Evolutionary conservation across 2,797 vertebrate genomes (phyloP).

Genomic region (Tragelaphus eurycerus): DNA sequence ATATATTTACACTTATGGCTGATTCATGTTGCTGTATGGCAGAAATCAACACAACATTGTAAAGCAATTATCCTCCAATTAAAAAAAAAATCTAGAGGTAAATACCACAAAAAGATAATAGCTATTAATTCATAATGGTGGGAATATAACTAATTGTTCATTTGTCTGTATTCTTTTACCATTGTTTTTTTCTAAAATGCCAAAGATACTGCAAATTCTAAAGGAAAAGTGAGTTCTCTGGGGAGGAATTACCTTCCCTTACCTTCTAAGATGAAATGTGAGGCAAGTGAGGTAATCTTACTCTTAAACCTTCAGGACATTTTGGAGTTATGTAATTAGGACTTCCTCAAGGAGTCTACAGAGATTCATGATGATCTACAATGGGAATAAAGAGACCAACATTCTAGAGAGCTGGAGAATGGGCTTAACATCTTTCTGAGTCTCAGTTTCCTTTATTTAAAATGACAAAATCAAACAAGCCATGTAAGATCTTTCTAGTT

Average conservation of each 20-base stretch:
- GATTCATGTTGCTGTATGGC: not conserved
- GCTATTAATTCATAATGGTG: not conserved
- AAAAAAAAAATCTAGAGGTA: not conserved
- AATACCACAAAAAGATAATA: not conserved
- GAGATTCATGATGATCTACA: not conserved
- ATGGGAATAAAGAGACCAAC: not conserved
- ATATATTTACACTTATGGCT: not conserved
- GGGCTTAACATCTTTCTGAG: not conserved
- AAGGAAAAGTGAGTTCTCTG: not conserved
- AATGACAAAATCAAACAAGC: not conserved
- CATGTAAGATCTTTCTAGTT: not conserved
- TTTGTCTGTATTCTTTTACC: not conserved
- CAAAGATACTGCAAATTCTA: not conserved
- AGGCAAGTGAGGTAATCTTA: not conserved
- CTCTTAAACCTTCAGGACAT: not conserved
- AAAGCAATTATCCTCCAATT: not conserved
- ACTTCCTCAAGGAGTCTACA: not conserved
- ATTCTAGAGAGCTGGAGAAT: not conserved
- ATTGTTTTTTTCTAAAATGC: not conserved
- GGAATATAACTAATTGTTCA: not conserved
- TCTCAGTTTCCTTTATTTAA: not conserved
- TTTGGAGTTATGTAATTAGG: not conserved
- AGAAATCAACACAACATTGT: not conserved
- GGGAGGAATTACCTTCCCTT: not conserved
- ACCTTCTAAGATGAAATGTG: not conserved